Percentiles rank a stretch among this genome's conserved stretches.
Evolutionary conservation across 2,113 vertebrate genomes (phyloP).

Genomic region (Myotis lucifugus): DNA sequence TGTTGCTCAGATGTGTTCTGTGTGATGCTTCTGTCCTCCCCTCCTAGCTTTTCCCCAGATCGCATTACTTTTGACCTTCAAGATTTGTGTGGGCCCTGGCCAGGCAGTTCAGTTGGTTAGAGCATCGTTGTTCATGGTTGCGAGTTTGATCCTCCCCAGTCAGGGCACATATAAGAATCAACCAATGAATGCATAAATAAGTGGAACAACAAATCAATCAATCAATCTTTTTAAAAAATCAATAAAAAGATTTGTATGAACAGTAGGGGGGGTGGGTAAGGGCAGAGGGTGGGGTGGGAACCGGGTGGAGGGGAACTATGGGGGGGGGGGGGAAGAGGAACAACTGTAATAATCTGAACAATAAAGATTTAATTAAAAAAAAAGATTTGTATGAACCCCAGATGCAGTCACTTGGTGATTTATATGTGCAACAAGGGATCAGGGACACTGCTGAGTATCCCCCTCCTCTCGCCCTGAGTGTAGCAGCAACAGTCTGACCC

Average conservation of each 20-base stretch:
- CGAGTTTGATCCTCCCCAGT: background rate
- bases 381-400: background rate
- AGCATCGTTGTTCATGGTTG: background rate
- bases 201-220: background rate
- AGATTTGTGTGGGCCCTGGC: background rate
- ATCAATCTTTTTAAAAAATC: background rate
- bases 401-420: background rate
- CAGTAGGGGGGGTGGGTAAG: too few relatives aligned
- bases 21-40: too few relatives aligned
- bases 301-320: too few relatives aligned
- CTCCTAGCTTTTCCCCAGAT: background rate
- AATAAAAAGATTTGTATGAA: background rate
- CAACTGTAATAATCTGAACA: too few relatives aligned
- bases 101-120: background rate
- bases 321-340: too few relatives aligned
- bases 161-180: background rate
- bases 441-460: fast-evolving
- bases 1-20: fast-evolving
- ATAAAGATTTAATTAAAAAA: background rate
- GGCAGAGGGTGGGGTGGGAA: too few relatives aligned
- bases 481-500: background rate
- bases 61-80: background rate
- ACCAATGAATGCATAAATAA: background rate
- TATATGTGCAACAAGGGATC: background rate
- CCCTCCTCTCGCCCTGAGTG: background rate